Base-by-base conservation (phyloP, 2,797 vertebrate species). In the Sebastes cheni region DNA sequence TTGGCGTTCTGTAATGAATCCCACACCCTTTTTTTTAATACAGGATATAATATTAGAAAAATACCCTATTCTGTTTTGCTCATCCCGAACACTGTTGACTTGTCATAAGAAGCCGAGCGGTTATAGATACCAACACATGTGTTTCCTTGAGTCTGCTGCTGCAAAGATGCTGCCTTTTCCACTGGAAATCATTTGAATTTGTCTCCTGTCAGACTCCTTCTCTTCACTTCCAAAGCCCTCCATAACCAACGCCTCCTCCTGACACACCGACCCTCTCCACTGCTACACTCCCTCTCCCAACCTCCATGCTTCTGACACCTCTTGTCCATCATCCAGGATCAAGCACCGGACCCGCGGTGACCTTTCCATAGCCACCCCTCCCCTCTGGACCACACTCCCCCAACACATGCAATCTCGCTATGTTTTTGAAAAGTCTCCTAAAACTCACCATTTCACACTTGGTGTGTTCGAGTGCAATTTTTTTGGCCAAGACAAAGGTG, bases 1-100 rank as follows among this genome's bases (percentile, higher is more conserved):
- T 76, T 79, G 46, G 80, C 75, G 25, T 72, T 67, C 54, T 82
- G 34, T 80, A 80, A 76, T 68, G 73, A 73, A 50, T 71, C 65
- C 23, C 73, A 70, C 66, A n/a, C 18, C 18, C 42, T 3, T 32
- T 5, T 52, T 68, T 68, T 81, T 72, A 79, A 77, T 61, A 55
- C 50, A 30, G 22, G 32, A 27, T 62, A 16, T 67, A 27, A 67
- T 58, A 54, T 58, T 46, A 46, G 62, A 77, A 68, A 25, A 36
- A 77, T 32, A 10, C 3, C 32, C 27, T 61, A n/a, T 77, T 23
- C 29, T 20, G 23, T 54, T 58, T 25, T 29, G 13, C 65, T 67
- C 30, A 29, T 75, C 18, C 23, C 2, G 2, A 59, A n/a, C 27
- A 3, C 25, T 23, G n/a, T 71, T 46, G 42, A 18, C 42, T 46